Base-by-base conservation (phyloP, 2,888 invertebrate genomes). In the Cerceris ruficornis region DNA sequence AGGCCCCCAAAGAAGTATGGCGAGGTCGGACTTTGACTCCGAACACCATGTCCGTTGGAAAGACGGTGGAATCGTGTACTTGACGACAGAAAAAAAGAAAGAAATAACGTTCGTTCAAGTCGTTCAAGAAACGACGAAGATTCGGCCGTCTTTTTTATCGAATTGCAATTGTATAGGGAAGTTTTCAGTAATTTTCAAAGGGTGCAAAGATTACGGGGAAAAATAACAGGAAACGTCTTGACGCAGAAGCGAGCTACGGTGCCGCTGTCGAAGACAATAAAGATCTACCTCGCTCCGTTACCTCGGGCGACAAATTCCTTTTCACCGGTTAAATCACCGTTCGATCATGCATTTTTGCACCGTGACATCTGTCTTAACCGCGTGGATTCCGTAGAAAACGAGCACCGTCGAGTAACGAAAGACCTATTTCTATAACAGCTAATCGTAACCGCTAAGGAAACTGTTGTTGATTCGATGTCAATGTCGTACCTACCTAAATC, bases 391-490 rank as follows among this genome's bases (percentile, higher is more conserved):
- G 67, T 28, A 15, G 15, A 14, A 61, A 70, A 64, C n/a, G 49
- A 69, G 17, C 52, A 65, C 42, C 65, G 13, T 14, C 9, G 43
- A 54, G 55, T 57, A 69, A 57, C 17, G 43, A 58, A 66, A 75
- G 70, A 80, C 65, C 77, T 74, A 75, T 50, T 57, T 50, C 54
- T 69, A 14, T 69, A 76, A 62, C 67, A 80, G 52, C 71, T 74
- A 52, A 70, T 70, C 64, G 57, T 74, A 28, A 79, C 50, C 70
- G 50, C 75, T 80, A 69, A 81, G 62, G 42, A 76, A 81, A 74
- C 81, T 79, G 75, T 75, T 79, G 84, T 88, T 83, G 85, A 86
- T 87, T 86, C 84, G 80, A 86, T 88, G 85, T 89, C 84, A 84
- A 84, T 86, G 83, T 86, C 80, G 76, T 86, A 85, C 82, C 77